Conservation (phyloP, 2,113 vertebrate species). For the Aphelocoma coerulescens region DNA sequence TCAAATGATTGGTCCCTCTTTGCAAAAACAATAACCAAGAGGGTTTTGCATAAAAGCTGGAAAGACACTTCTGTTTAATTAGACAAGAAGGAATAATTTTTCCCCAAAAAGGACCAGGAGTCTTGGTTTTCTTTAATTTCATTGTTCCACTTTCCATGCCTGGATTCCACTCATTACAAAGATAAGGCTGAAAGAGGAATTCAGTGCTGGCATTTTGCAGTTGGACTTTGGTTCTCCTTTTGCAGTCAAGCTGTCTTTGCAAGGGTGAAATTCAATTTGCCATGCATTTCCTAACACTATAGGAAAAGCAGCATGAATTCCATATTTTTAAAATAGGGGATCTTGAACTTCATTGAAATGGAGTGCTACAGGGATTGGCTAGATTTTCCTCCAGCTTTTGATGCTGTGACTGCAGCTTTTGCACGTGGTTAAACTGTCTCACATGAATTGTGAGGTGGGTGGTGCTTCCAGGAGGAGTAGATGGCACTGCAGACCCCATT, state of each 20-base stretch:
- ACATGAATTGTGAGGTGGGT: fast-evolving
- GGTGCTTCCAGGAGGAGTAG: background rate
- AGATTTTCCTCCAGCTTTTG: background rate
- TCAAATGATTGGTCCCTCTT: background rate
- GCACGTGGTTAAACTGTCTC: background rate
- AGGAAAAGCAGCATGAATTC: background rate
- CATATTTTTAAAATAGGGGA: background rate
- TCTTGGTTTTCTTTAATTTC: background rate
- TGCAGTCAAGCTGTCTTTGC: background rate
- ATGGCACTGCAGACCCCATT: background rate
- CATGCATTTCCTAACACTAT: background rate
- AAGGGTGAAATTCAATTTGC: slow-evolving; percentile 13
- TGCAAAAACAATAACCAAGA: background rate
- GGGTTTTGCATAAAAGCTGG: background rate
- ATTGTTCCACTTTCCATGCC: background rate
- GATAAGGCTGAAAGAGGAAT: background rate
- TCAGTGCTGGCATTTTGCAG: background rate
- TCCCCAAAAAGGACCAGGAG: background rate
- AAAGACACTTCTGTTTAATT: background rate
- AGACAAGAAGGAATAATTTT: background rate
- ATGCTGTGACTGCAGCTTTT: background rate
- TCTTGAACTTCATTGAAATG: background rate
- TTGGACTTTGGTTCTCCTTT: background rate
- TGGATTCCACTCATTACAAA: background rate
- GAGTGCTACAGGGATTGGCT: background rate